Evolutionary conservation across 2,888 invertebrate genomes (phyloP), one percentile per base, ranked within the genome.

Genomic region (Tetramorium bicarinatum): DNA sequence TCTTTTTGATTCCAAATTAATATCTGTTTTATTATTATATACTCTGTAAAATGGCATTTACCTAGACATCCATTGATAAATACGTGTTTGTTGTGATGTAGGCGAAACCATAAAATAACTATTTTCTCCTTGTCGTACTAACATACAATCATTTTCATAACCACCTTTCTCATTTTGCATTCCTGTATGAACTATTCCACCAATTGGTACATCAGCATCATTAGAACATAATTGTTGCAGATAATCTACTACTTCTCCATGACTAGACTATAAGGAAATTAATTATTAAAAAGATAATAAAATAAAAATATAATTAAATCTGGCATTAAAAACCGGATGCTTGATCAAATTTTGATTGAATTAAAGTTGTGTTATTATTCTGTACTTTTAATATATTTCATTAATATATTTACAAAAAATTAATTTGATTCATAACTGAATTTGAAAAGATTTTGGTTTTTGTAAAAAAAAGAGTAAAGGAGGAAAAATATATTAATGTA

Each of bases 51-150:
- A 49, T 72, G 18, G 56, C 29, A 82, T 41, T 86, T 89, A 93
- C 93, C 91, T 93, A 8, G 95, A 95, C 95, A 97, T 96, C 97
- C 97, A 97, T 88, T 97, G 96, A 90, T 96, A 96, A 61, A 97
- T 96, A 29, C 97, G 95, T 0, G 97, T 97, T 95, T 97, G 97
- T 92, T 97, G 97, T 84, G 96, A 96, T 2, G 97, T 97, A 2
- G 97, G 97, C 0, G 97, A 97, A n/a, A 98, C 97, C 96, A 97
- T 97, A 93, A 97, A 97, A 92, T 96, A 97, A 90, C 96, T 96
- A 91, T 96, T 96, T 85, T 96, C 95, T 3, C 95, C 94, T 90
- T 96, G 95, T 44, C 97, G 95, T 1, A 97, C 96, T n/a, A 97
- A 94, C 95, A 97, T 96, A 91, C 97, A 97, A 92, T 97, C 97